Base-by-base conservation (phyloP, 2,888 invertebrate genomes). In the Abscondita cerata region DNA sequence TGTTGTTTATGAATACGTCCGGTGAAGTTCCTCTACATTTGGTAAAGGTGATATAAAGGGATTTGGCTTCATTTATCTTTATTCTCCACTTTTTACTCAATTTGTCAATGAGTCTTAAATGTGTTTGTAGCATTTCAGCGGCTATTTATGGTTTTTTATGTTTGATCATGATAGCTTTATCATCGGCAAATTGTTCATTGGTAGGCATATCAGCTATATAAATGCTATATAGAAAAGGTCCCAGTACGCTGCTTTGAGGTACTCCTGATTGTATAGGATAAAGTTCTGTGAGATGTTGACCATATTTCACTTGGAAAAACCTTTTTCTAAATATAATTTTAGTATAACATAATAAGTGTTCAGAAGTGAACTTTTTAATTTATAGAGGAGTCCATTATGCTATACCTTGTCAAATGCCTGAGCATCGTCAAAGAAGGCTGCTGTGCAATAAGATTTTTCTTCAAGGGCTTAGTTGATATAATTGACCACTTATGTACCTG, bases 221-320 rank as follows among this genome's bases (percentile, higher is more conserved):
- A 25, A 47, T 16, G 19, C 11, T 19, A 44, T 58, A 52, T 15
- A n/a, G n/a, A n/a, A n/a, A n/a, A n/a, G n/a, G 70, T 20, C 67
- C 68, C 5, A 70, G 66, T 5, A 67, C 57, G 18, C 66, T 69
- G 6, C 67, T 66, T 57, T 70, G 69, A 11, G 67, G 69, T 40
- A 68, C 67, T 1, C 69, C 68, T 18, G 67, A 62, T 50, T 38
- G 31, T 40, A 68, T 68, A 12, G 16, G 33, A 33, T 58, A 11
- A 1, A 58, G 3, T 44, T 58, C 44, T 6, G 44, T 44, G 44
- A 56, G 48, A 20, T 9, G 3, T 44, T 44, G 16, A 4, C 25
- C 25, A 25, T 4, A 25, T 25, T 25, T 25, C 2, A 25, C 25
- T 25, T 25, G 2, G 25, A 25, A 25, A 25, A 25, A 25, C 25